Conservation (phyloP, 2,888 invertebrate species). For the Scelioninae gen. 1 region DNA sequence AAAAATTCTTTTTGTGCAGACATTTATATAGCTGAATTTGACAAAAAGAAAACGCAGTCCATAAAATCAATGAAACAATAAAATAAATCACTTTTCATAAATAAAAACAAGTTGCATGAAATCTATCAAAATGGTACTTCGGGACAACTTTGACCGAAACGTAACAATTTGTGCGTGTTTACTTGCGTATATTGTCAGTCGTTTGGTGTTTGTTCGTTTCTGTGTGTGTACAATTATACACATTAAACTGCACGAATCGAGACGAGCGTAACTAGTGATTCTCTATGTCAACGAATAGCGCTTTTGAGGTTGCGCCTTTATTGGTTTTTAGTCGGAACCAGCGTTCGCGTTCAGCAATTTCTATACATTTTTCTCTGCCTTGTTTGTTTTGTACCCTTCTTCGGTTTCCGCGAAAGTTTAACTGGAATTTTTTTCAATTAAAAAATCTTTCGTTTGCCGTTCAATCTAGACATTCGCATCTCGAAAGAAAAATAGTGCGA, state of each 20-base stretch:
- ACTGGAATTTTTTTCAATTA: constrained; percentile 82
- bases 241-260: constrained; percentile 22
- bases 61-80: constrained; percentile 4
- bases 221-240: constrained; percentile 23
- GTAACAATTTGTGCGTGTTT: constrained; percentile 38
- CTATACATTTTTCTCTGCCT: constrained; percentile 29
- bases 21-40: too few relatives aligned
- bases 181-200: constrained; percentile 29
- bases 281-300: constrained; percentile 69
- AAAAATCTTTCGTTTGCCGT: constrained; percentile 70
- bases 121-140: constrained; percentile 4
- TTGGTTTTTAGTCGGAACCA: constrained; percentile 79
- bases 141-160: background rate
- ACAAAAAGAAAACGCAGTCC: too few relatives aligned
- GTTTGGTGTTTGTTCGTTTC: constrained; percentile 7
- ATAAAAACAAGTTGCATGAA: constrained; percentile 14
- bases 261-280: constrained; percentile 64
- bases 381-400: constrained; percentile 35
- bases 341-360: constrained; percentile 35
- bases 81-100: constrained; percentile 19
- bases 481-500: constrained; percentile 61
- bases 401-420: constrained; percentile 73
- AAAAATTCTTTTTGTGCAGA: too few relatives aligned
- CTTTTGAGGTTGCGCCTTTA: constrained; percentile 72
- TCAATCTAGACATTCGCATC: constrained; percentile 52